Evolutionary conservation across 2,113 vertebrate genomes (phyloP).

Genomic region (Aspidoscelis tigris): DNA sequence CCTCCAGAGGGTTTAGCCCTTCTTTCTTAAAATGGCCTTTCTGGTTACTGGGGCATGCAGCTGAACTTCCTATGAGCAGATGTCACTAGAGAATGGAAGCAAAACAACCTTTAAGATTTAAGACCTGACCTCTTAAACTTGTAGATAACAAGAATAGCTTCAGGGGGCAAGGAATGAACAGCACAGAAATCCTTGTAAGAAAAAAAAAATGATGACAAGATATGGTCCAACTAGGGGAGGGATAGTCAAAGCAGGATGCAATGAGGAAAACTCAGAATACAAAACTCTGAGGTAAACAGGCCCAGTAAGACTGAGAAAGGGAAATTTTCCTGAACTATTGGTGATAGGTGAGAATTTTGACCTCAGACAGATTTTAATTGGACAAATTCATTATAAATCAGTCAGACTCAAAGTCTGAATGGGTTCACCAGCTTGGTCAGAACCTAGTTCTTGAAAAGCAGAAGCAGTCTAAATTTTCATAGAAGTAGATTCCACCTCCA

Average conservation of each 20-base stretch:
- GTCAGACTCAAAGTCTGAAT: too few relatives aligned
- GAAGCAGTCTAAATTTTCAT: too few relatives aligned
- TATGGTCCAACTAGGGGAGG: background rate
- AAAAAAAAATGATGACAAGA: background rate
- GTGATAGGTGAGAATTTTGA: too few relatives aligned
- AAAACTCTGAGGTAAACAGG: too few relatives aligned
- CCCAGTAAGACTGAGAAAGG: background rate
- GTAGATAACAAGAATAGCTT: background rate
- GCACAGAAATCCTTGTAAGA: background rate
- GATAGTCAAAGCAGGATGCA: background rate
- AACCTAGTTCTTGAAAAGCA: too few relatives aligned
- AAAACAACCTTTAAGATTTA: slow-evolving; percentile 1
- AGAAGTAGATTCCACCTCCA: too few relatives aligned
- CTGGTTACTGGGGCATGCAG: slow-evolving; percentile 7
- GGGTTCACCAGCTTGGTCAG: too few relatives aligned
- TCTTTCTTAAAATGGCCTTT: slow-evolving; percentile 9
- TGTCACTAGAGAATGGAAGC: slow-evolving; percentile 4
- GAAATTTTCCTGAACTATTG: background rate
- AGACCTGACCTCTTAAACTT: slow-evolving; percentile 21
- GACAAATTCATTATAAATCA: too few relatives aligned
- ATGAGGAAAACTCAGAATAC: too few relatives aligned
- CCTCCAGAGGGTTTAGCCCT: slow-evolving; percentile 3
- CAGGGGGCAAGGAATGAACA: background rate
- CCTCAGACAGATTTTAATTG: too few relatives aligned
- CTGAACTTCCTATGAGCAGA: slow-evolving; percentile 11